A percentile compares a stretch with the other conserved stretches of the same genome.
Evolutionary conservation across 2,797 vertebrate species (phyloP).

Genomic region (Pteronotus mesoamericanus): DNA sequence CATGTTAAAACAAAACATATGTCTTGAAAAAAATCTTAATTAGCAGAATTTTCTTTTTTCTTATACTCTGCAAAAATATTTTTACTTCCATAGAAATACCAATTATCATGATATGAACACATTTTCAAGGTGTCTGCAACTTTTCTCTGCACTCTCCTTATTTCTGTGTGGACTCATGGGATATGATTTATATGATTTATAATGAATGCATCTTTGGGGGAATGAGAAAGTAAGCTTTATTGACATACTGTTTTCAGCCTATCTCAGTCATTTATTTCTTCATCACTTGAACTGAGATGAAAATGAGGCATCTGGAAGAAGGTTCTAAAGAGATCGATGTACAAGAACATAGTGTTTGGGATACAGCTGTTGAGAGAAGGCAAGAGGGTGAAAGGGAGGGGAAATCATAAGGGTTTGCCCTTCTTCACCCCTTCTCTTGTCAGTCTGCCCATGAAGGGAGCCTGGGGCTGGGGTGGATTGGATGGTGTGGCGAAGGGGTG

Average conservation of each 20-base stretch:
- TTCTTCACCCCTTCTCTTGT: not conserved
- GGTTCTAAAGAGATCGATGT: not conserved
- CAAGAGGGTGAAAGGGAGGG: not conserved
- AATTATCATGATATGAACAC: not conserved
- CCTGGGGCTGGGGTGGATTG: not conserved
- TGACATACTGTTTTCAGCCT: not conserved
- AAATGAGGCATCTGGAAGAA: not conserved
- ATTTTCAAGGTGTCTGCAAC: not conserved
- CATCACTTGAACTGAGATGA: not conserved
- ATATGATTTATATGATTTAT: too few species aligned
- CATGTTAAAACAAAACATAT: not conserved
- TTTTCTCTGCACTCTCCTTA: not conserved
- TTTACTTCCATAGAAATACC: slow-evolving; percentile 11
- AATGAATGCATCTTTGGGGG: not conserved
- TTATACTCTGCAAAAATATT: not conserved
- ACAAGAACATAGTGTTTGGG: not conserved
- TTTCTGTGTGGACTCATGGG: not conserved
- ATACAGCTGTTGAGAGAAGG: not conserved
- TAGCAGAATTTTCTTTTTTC: slow-evolving; percentile 19
- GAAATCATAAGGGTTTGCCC: not conserved
- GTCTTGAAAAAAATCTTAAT: slow-evolving; percentile 7
- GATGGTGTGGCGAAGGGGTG: not conserved
- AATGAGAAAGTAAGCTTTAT: not conserved
- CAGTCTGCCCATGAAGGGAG: not conserved
- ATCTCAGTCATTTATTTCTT: not conserved